Conservation (phyloP, 2,797 vertebrate species). For the Mycteria americana region DNA sequence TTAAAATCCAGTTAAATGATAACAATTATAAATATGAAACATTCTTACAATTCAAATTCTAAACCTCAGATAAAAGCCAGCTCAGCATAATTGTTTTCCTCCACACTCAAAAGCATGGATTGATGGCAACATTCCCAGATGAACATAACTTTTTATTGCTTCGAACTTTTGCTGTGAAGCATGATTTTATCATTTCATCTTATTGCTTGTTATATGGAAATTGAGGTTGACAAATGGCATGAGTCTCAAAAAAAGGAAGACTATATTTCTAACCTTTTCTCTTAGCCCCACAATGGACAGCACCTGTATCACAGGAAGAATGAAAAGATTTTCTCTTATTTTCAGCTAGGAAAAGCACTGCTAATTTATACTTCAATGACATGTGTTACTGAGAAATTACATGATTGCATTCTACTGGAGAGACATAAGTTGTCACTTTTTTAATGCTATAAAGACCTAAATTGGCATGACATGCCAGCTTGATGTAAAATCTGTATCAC, state of each 20-base stretch:
- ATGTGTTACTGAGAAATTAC: slow-evolving; percentile 1
- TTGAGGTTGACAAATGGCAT: slow-evolving; percentile 3
- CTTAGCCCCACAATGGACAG: not conserved
- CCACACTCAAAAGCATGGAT: not conserved
- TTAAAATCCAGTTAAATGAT: not conserved
- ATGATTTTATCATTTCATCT: slow-evolving; percentile 20
- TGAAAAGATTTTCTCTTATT: not conserved
- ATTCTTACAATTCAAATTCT: not conserved
- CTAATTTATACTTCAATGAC: slow-evolving; percentile 4
- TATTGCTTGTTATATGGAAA: slow-evolving; percentile 15
- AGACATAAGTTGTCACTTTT: not conserved
- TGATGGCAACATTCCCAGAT: slow-evolving; percentile 3
- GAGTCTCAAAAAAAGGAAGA: not conserved
- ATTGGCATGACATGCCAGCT: not conserved
- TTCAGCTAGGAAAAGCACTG: not conserved
- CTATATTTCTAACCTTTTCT: not conserved
- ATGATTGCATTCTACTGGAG: not conserved
- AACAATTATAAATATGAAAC: not conserved
- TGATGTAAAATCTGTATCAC: not conserved
- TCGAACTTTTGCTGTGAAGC: not conserved
- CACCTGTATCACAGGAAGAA: not conserved
- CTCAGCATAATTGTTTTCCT: slow-evolving; percentile 11
- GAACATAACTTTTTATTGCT: slow-evolving; percentile 13
- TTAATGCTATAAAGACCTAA: not conserved
- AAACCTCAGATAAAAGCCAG: not conserved